phyloP scores from a whole-genome alignment of 35 echinoderm and acorn worm species.

The Patiria miniata region DNA sequence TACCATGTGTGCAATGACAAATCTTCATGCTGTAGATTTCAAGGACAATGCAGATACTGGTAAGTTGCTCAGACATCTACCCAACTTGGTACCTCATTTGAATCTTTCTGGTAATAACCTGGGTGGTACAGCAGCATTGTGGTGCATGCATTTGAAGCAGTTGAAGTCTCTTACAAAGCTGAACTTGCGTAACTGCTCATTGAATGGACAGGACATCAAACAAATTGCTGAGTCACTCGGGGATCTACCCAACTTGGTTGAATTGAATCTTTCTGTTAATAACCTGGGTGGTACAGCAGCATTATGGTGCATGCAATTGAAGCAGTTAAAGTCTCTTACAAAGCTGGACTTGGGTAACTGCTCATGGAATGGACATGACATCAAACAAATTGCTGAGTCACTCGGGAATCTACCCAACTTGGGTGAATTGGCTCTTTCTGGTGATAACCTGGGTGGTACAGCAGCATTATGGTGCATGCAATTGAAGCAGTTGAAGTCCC shows the following conservation, averaged over 20 bases:
- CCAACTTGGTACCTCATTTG: too few species aligned
- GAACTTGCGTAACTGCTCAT: not conserved
- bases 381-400: not conserved
- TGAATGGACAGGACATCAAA: not conserved
- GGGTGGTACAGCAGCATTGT: not conserved
- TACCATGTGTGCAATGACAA: not conserved
- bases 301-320: not conserved
- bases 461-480: not conserved
- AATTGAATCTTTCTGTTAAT: not conserved
- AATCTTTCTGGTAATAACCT: too few species aligned
- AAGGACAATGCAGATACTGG: too few species aligned
- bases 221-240: not conserved
- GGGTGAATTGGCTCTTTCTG: not conserved
- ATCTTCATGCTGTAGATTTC: not conserved
- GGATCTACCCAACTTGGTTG: not conserved
- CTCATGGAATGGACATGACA: too few species aligned
- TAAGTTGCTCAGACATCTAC: too few species aligned
- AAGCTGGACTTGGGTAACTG: too few species aligned
- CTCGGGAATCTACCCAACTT: not conserved
- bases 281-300: not conserved
- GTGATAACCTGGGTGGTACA: not conserved
- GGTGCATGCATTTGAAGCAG: not conserved
- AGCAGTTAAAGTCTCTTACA: not conserved
- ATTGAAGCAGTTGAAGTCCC: too few species aligned
- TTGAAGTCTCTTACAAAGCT: not conserved